Base-by-base conservation (phyloP, 1,140 invertebrate species). In the Coelopa frigida region DNA sequence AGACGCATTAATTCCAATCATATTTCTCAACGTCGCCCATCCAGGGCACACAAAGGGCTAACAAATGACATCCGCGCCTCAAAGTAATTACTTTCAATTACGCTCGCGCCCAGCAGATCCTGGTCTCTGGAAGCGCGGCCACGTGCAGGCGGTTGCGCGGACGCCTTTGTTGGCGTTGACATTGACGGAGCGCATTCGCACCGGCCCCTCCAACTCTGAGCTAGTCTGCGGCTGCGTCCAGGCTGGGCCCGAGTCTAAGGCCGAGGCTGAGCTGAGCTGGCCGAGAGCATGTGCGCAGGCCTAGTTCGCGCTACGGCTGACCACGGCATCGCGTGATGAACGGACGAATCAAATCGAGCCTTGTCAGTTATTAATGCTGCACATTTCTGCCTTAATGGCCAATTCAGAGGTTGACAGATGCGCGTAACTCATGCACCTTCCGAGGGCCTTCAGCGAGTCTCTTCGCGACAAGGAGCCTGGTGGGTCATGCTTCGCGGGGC, bases 21-120 rank as follows among this genome's bases (percentile, higher is more conserved):
- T 43, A 43, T 31, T 43, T 31, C 40, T 43, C 33, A 43, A 31
- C 40, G 17, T 31, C 33, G 15, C 27, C n/a, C n/a, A n/a, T n/a
- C n/a, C n/a, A n/a, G n/a, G n/a, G 27, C 8, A 29, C 27, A 61
- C 59, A 61, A 61, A 60, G 56, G 62, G 50, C 50, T 62, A 62
- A 66, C 62, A 66, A 66, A 66, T 62, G 62, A 57, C 47, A 52
- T 43, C 44, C 40, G 45, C 49, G 54, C 59, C 60, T 61, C 58
- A 62, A 65, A 66, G 62, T 66, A 65, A 66, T 66, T 66, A 62
- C 62, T 66, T 66, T 65, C 62, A 66, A 66, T 65, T 66, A 66
- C 58, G 62, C 33, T 49, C 44, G 38, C 39, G 41, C 40, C 36
- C 47, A 44, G 44, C 21, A 23, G 26, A 31, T 44, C 27, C 26